Base-by-base conservation (phyloP, 1,140 invertebrate genomes). In the Drosophila subobscura region DNA sequence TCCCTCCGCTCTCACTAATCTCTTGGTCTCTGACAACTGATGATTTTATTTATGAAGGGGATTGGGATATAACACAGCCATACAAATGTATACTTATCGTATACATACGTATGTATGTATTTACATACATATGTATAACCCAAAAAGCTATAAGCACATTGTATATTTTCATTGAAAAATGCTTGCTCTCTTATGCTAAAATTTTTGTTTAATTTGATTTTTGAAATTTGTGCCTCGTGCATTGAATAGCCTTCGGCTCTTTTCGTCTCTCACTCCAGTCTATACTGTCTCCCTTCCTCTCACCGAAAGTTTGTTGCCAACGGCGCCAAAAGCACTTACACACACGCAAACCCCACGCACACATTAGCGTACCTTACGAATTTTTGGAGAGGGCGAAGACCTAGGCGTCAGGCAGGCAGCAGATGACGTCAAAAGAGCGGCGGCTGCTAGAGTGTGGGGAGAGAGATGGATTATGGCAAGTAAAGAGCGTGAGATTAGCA, bases 1-100 rank as follows among this genome's bases (percentile, higher is more conserved):
- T 33, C 5, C n/a, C 22, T 29, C 44, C 41, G 20, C 41, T 47
- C 27, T 58, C 45, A 68, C 63, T 85, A 70, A 76, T 79, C 63
- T 66, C 51, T 58, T 63, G 20, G 60, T 5, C 60, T 72, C 65
- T 79, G 79, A 83, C 79, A 83, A 83, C 79, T 85, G 80, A 86
- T 85, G 81, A 73, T 76, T 73, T 85, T 79, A 84, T 84, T 84
- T 84, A 84, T 84, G 80, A 79, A 52, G 22, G 12, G 37, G 20
- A 8, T 42, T 37, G 10, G 8, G 23, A 59, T 44, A 59, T 33
- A 68, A 10, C 10, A 45, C 1, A 22, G 14, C 1, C 2, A 23
- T 45, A 16, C 1, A 29, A 10, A 67, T 67, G 8, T n/a, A 63
- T 47, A 68, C 46, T 5, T 29, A 57, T 54, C 50, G 59, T 80